Evolutionary conservation across 2,888 invertebrate species (phyloP).

Genomic region (Ornithoptera priamus): DNA sequence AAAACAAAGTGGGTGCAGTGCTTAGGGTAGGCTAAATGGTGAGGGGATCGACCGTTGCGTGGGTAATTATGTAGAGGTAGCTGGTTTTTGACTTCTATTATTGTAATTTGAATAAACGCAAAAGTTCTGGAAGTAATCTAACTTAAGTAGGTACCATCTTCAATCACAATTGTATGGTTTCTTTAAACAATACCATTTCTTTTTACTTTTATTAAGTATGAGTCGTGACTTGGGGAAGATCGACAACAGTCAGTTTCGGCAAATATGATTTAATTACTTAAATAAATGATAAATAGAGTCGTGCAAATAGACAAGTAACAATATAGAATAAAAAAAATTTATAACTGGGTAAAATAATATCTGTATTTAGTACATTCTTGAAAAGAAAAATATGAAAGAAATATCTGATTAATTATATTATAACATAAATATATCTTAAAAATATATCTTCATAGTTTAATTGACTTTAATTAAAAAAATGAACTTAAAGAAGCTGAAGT

Average conservation of each 20-base stretch:
- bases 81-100: conserved; percentile 57
- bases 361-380: too few species aligned
- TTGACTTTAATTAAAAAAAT: too few species aligned
- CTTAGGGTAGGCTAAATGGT: conserved; percentile 42
- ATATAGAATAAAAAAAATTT: too few species aligned
- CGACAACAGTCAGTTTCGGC: not conserved
- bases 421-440: too few species aligned
- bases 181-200: conserved; percentile 33
- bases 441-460: too few species aligned
- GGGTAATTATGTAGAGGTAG: conserved; percentile 56
- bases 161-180: conserved; percentile 29
- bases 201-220: not conserved
- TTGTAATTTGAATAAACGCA: conserved; percentile 42
- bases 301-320: too few species aligned
- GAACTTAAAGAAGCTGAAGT: too few species aligned
- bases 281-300: too few species aligned
- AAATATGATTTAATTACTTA: too few species aligned
- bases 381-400: too few species aligned
- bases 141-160: conserved; percentile 18
- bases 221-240: not conserved
- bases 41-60: conserved; percentile 47
- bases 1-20: conserved; percentile 56
- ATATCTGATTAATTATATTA: too few species aligned
- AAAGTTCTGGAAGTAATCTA: conserved; percentile 34
- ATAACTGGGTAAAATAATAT: too few species aligned